Percentiles rank a stretch among this genome's conserved stretches.
Conservation (phyloP, 23 tunicate species). For the Styela plicata region DNA sequence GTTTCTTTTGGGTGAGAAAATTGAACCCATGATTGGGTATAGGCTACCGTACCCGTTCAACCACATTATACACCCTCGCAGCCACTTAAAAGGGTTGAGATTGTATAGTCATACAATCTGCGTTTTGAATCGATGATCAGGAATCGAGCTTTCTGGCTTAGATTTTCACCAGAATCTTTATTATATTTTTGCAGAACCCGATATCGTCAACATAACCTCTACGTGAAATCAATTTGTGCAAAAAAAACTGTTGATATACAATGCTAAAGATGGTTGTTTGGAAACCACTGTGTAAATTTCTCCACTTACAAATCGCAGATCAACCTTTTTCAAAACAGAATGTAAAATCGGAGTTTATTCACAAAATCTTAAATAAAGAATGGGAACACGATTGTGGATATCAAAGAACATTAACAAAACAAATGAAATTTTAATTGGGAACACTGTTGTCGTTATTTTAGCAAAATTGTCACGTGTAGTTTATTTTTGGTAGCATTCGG, state of each 20-base stretch:
- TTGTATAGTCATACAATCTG: no score
- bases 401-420: background rate
- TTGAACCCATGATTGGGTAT: no score
- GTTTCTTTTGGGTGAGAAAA: no score
- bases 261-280: constrained; percentile 2
- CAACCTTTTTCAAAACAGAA: background rate
- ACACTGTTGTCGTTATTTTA: no score
- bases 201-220: constrained; percentile 2
- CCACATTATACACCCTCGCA: no score
- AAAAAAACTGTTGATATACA: background rate
- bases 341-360: background rate
- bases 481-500: no score
- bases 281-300: background rate
- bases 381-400: background rate
- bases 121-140: no score
- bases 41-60: no score
- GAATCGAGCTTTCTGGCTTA: no score
- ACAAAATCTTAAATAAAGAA: background rate
- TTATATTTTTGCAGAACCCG: background rate
- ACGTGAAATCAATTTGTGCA: background rate
- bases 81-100: no score
- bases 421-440: background rate
- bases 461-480: no score
- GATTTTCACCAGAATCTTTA: no score
- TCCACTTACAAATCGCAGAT: background rate